A percentile compares a stretch with the other conserved stretches of the same genome.
phyloP scores from a whole-genome alignment of 92 coral and sea anemone species.

The Pocillopora grandis region DNA sequence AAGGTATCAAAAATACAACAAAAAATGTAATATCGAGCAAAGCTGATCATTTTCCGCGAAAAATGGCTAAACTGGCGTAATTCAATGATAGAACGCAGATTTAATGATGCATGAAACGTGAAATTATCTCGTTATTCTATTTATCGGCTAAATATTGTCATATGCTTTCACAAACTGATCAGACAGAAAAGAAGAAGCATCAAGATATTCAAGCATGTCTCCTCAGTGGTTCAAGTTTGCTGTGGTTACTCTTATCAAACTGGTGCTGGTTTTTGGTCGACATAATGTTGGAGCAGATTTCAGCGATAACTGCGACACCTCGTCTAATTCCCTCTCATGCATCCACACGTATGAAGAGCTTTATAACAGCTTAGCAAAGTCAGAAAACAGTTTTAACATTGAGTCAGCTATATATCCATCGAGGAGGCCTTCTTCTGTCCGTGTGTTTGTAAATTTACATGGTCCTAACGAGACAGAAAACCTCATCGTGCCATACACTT shows the following conservation, averaged over 20 bases:
- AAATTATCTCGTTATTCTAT: no score
- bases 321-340: constrained; percentile 11
- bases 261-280: background rate
- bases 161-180: no score
- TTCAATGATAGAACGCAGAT: no score
- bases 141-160: no score
- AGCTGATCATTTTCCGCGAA: no score
- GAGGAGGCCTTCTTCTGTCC: constrained; percentile 7
- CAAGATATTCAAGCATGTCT: background rate
- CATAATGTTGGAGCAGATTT: constrained; percentile 1
- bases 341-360: background rate
- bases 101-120: no score
- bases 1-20: no score
- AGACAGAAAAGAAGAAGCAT: no score
- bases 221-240: background rate
- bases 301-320: background rate
- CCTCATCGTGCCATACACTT: background rate
- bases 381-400: constrained; percentile 16
- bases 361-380: constrained; percentile 16
- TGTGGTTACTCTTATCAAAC: background rate
- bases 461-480: background rate
- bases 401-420: constrained; percentile 12
- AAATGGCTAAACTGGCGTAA: no score
- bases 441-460: constrained; percentile 1
- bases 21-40: no score